phyloP scores from a whole-genome alignment of 2,888 invertebrate genomes.

The Melanotus villosus region DNA sequence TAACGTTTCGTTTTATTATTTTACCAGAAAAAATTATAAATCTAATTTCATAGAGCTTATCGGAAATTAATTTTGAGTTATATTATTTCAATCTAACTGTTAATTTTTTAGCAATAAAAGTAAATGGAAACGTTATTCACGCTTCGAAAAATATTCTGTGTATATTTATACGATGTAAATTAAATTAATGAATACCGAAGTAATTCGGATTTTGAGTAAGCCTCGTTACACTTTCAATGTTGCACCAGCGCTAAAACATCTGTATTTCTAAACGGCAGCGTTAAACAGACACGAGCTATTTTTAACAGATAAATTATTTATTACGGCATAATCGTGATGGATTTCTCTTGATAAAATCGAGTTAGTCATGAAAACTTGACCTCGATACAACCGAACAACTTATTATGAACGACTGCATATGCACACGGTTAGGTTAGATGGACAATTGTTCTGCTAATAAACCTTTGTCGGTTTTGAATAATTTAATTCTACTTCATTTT shows the following conservation, averaged over 20 bases:
- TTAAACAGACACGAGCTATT: background rate
- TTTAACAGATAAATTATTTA: slow-evolving; percentile 14
- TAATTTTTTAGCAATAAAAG: background rate
- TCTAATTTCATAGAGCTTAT: slow-evolving; percentile 4
- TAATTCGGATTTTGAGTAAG: background rate
- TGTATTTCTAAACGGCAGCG: no score
- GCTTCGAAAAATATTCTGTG: background rate
- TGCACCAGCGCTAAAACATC: no score
- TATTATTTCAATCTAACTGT: slow-evolving; percentile 8
- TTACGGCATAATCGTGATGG: slow-evolving; percentile 10
- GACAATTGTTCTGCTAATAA: background rate
- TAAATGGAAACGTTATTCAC: slow-evolving; percentile 10
- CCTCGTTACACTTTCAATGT: no score
- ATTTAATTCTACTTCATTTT: slow-evolving; percentile 9
- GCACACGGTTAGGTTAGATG: slow-evolving; percentile 16
- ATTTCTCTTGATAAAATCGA: slow-evolving; percentile 10
- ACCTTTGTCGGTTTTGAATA: slow-evolving; percentile 3
- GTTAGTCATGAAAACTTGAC: slow-evolving; percentile 10
- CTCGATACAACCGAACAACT: background rate
- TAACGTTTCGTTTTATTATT: slow-evolving; percentile 9
- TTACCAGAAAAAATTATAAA: slow-evolving; percentile 4
- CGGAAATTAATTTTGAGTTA: slow-evolving; percentile 11
- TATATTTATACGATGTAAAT: background rate
- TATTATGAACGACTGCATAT: slow-evolving; percentile 2
- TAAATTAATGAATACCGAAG: background rate